A percentile compares a stretch with the other conserved stretches of the same genome.
Conservation (phyloP, 2,888 invertebrate genomes). For the Artemia sp. region DNA sequence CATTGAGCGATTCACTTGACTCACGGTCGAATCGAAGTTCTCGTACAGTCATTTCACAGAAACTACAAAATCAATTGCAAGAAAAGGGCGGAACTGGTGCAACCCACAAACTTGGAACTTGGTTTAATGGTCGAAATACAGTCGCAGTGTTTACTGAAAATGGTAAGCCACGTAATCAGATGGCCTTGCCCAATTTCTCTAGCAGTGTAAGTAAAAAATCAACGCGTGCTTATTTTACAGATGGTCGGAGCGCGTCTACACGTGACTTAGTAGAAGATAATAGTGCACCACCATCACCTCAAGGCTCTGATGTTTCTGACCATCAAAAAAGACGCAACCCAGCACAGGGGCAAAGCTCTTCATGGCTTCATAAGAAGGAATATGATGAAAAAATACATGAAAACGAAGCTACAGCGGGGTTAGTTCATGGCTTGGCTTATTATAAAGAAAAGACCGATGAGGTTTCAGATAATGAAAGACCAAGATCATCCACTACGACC, state of each 20-base stretch:
- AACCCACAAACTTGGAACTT: constrained; percentile 21
- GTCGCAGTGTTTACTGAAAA: constrained; percentile 3
- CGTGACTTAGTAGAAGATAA: constrained; percentile 19
- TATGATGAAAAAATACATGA: not conserved
- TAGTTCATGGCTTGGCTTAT: constrained; percentile 6
- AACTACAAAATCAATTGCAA: constrained; percentile 11
- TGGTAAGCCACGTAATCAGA: constrained; percentile 18
- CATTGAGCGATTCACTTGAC: constrained; percentile 3
- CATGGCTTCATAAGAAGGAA: constrained; percentile 1
- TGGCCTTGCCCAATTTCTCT: constrained; percentile 20
- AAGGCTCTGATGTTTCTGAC: not conserved
- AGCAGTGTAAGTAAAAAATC: constrained; percentile 16
- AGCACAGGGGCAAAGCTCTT: not conserved
- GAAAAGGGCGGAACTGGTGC: constrained; percentile 14
- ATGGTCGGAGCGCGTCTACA: constrained; percentile 21
- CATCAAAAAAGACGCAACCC: not conserved
- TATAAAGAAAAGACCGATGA: constrained; percentile 17
- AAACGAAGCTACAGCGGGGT: not conserved
- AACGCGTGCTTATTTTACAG: constrained; percentile 21
- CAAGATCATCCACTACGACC: constrained; percentile 20
- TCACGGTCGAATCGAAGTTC: constrained; percentile 12
- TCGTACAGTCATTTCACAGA: constrained; percentile 15
- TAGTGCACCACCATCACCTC: not conserved
- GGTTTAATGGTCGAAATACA: constrained; percentile 21
- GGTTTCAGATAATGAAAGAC: constrained; percentile 18